Evolutionary conservation across 2,113 vertebrate species (phyloP).

Genomic region (Tenebrosternarchus preto): DNA sequence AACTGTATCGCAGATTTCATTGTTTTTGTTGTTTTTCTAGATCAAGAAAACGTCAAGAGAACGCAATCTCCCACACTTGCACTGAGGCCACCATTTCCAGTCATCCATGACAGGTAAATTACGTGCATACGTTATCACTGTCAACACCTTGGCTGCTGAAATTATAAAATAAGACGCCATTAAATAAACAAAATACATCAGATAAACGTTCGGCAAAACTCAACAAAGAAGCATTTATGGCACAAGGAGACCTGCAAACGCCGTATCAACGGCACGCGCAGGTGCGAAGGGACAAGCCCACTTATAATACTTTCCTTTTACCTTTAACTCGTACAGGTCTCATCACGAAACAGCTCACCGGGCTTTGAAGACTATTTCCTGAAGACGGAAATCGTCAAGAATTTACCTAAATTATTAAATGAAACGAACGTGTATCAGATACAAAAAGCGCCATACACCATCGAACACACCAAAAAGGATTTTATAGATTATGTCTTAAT

Average conservation of each 20-base stretch:
- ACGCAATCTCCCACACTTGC: slow-evolving; percentile 82
- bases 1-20: slow-evolving; percentile 1
- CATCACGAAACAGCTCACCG: slow-evolving; percentile 90
- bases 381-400: slow-evolving; percentile 59
- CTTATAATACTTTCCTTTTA: slow-evolving; percentile 11
- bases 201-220: no score
- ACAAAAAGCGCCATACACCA: slow-evolving; percentile 38
- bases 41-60: slow-evolving; percentile 86
- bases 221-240: no score
- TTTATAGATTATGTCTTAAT: slow-evolving; percentile 46
- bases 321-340: slow-evolving; percentile 79
- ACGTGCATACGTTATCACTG: slow-evolving; percentile 36
- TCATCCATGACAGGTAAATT: slow-evolving; percentile 90
- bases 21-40: slow-evolving; percentile 66
- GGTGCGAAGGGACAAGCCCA: no score
- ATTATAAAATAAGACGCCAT: neutral
- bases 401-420: slow-evolving; percentile 56
- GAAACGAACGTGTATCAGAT: slow-evolving; percentile 35
- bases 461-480: slow-evolving; percentile 49
- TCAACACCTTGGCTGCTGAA: slow-evolving; percentile 31
- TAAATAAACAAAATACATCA: no score
- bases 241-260: no score
- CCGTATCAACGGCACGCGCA: no score
- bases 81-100: slow-evolving; percentile 87
- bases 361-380: slow-evolving; percentile 86